Evolutionary conservation across 1,140 invertebrate genomes (phyloP).

Genomic region (Helicoverpa zea): DNA sequence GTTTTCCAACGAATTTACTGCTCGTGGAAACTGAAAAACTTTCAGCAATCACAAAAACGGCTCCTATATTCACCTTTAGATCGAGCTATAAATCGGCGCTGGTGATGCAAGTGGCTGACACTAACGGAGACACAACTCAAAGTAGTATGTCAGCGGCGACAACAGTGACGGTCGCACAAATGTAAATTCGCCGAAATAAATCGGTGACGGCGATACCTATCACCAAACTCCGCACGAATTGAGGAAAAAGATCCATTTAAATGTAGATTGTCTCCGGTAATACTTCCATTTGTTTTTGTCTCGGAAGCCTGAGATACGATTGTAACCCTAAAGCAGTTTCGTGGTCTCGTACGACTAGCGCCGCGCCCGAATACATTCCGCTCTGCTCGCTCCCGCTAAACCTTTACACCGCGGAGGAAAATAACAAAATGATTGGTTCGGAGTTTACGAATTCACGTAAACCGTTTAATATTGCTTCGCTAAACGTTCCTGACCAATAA

Average conservation of each 20-base stretch:
- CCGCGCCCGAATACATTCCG: constrained; percentile 32
- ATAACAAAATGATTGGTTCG: constrained; percentile 28
- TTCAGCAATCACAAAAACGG: constrained; percentile 5
- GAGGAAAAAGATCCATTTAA: constrained; percentile 75
- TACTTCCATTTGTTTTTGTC: constrained; percentile 84
- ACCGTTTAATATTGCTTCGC: constrained; percentile 33
- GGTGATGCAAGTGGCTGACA: constrained; percentile 37
- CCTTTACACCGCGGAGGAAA: constrained; percentile 21
- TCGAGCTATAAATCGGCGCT: constrained; percentile 16
- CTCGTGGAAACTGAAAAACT: not conserved
- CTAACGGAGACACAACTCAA: constrained; percentile 36
- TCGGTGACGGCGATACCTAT: constrained; percentile 79
- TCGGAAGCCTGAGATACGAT: constrained; percentile 71
- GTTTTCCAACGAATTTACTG: not conserved
- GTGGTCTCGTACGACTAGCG: constrained; percentile 60
- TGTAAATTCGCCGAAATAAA: constrained; percentile 74
- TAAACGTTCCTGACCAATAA: constrained; percentile 44
- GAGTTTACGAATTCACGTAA: constrained; percentile 44
- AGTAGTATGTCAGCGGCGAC: constrained; percentile 41
- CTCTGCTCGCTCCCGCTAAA: constrained; percentile 52
- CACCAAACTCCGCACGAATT: constrained; percentile 70
- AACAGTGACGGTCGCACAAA: constrained; percentile 54
- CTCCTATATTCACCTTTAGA: constrained; percentile 9
- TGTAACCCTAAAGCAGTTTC: constrained; percentile 64
- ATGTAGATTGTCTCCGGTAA: constrained; percentile 82